A percentile compares a stretch with the other conserved stretches of the same genome.
Conservation (phyloP, 2,797 vertebrate genomes). For the Pseudochirops corinnae region DNA sequence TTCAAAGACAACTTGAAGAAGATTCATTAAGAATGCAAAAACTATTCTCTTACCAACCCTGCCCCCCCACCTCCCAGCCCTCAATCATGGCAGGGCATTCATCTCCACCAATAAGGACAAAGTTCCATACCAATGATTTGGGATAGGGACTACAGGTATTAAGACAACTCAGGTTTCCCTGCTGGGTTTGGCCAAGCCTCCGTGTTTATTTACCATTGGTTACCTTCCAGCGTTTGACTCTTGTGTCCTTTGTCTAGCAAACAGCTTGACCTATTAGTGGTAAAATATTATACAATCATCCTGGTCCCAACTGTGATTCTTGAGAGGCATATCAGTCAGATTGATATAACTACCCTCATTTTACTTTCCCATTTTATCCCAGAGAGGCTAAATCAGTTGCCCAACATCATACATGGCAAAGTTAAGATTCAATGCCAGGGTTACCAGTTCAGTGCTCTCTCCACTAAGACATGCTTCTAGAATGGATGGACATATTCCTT, state of each 20-base stretch:
- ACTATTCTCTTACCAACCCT: neutral
- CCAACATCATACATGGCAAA: neutral
- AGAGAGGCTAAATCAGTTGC: neutral
- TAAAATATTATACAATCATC: neutral
- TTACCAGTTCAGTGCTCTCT: neutral
- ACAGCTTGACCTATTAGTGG: neutral
- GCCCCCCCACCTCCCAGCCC: rapidly evolving
- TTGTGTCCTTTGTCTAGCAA: neutral
- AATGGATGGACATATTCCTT: neutral
- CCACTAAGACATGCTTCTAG: neutral
- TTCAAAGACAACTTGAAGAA: neutral
- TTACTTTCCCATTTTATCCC: neutral
- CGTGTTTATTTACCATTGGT: neutral
- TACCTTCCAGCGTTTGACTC: neutral
- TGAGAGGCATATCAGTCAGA: neutral
- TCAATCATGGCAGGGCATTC: neutral
- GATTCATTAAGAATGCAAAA: neutral
- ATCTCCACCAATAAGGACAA: neutral
- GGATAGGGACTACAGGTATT: neutral
- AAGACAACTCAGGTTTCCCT: neutral
- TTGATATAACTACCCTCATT: neutral
- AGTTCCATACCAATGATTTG: neutral
- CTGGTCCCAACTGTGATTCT: neutral
- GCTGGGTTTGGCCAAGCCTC: neutral
- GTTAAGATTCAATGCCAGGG: neutral